Base-by-base conservation (phyloP, 2,113 vertebrate species). In the Oncorhynchus nerka region DNA sequence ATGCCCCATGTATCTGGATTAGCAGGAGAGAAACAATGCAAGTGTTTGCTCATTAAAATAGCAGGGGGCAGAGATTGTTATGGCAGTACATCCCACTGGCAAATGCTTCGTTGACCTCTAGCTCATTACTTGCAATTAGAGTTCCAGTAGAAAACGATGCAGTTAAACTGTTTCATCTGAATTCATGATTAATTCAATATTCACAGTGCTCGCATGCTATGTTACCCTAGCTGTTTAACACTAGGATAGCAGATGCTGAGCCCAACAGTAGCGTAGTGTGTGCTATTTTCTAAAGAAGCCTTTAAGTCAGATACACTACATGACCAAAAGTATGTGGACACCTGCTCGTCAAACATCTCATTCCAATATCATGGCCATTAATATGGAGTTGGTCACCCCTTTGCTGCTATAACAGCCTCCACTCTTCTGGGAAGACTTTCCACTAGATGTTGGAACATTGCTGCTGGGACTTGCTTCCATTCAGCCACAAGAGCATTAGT, bases 71-170 rank as follows among this genome's bases (percentile, higher is more conserved):
- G 77, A 72, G 70, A 82, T 75, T 71, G 24, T 51, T 69, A 67
- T 11, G 34, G 51, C 51, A 30, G 57, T 78, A 71, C 73, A 79
- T 81, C 74, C 34, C 34, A 72, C 71, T 73, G 55, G 78, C 72
- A 79, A 79, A 79, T 82, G 75, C 71, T 45, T 82, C 67, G 15
- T 75, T 81, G 77, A 80, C 74, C 77, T 66, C 67, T 72, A 73
- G 55, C 77, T 80, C 75, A 78, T 85, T 75, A 78, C 75, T 77
- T 34, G n/a, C 66, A 71, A 76, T 73, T 74, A 75, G 24, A 77
- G 57, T n/a, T 26, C 45, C 9, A 11, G 19, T 51, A 11, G 22
- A 9, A 6, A 45, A 11, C 8, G 39, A 11, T 78, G 72, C 75
- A 67, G 68, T 70, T 78, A 80, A 85, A 76, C 68, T 71, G 48